Base-by-base conservation (phyloP, 2,797 vertebrate genomes). In the Balearica regulorum region DNA sequence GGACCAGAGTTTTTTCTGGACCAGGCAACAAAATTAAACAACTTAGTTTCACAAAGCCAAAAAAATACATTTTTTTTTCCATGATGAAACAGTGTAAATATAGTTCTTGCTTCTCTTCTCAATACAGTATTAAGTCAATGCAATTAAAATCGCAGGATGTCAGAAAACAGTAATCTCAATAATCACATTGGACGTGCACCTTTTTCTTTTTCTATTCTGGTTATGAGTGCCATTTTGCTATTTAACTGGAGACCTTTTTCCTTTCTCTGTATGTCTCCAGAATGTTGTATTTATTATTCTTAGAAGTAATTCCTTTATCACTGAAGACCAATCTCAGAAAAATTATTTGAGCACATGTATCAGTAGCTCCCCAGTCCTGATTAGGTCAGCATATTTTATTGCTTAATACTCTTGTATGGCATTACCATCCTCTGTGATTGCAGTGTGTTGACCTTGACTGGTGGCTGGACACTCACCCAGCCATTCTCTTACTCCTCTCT, bases 141-240 rank as follows among this genome's bases (percentile, higher is more conserved):
- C 22, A 81, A 16, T 69, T 84, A 76, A 93, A 93, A 44, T 28
- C 31, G 69, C 22, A 62, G 7, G 10, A 68, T 53, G 10, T 16
- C 70, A 93, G 62, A 53, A 84, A 84, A 60, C 13, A 83, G 17
- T 26, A 8, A 58, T 76, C 81, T 39, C 9, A 90, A n/a, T n/a
- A 76, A 66, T 53, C 10, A 49, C 0, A 1, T 16, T 84, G 13
- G 39, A 77, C 1, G 0, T 33, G 3, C 17, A 75, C 1, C 2
- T 24, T 90, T 86, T 77, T 29, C 10, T 58, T 69, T 83, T 64
- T 46, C 25, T 89, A 0, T 76, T 92, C 46, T 81, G 8, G 6
- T 60, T 90, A 28, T 48, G 5, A 58, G 3, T 48, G 48, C 5
- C 6, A 58, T 66, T 73, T 81, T 86, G 3, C 3, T 83, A 3